Conservation (phyloP, 2,888 invertebrate genomes). For the Thalpophila matura region DNA sequence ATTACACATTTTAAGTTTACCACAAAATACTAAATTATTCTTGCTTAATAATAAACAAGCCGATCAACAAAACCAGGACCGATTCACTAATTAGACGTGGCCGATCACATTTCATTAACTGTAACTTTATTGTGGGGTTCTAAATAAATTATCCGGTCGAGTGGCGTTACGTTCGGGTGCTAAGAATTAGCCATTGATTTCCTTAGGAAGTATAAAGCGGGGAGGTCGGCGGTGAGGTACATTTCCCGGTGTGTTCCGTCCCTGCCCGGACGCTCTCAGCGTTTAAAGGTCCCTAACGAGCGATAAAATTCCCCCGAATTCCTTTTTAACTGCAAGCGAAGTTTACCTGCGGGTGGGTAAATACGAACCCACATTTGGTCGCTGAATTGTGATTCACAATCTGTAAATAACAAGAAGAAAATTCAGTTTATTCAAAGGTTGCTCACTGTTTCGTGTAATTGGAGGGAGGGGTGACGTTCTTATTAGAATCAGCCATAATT, state of each 20-base stretch:
- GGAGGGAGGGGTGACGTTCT: constrained; percentile 42
- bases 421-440: constrained; percentile 70
- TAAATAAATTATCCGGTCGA: constrained; percentile 61
- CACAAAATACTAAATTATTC: background rate
- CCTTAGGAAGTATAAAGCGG: constrained; percentile 68
- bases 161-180: constrained; percentile 45
- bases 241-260: constrained; percentile 56
- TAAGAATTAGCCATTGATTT: constrained; percentile 70
- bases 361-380: constrained; percentile 86
- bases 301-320: constrained; percentile 86
- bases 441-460: constrained; percentile 68
- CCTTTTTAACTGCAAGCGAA: constrained; percentile 86
- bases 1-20: too few species aligned
- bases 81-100: constrained; percentile 36
- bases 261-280: constrained; percentile 69
- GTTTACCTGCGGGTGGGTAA: constrained; percentile 89
- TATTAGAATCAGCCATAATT: constrained; percentile 63
- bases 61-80: background rate
- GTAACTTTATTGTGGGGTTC: constrained; percentile 41
- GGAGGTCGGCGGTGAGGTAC: constrained; percentile 59
- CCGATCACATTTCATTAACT: constrained; percentile 48
- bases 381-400: constrained; percentile 84
- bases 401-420: constrained; percentile 79
- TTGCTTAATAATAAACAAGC: background rate
- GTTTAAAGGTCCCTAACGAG: constrained; percentile 87